Conservation (phyloP, 2,888 invertebrate genomes). For the Synergus laeviventris region DNA sequence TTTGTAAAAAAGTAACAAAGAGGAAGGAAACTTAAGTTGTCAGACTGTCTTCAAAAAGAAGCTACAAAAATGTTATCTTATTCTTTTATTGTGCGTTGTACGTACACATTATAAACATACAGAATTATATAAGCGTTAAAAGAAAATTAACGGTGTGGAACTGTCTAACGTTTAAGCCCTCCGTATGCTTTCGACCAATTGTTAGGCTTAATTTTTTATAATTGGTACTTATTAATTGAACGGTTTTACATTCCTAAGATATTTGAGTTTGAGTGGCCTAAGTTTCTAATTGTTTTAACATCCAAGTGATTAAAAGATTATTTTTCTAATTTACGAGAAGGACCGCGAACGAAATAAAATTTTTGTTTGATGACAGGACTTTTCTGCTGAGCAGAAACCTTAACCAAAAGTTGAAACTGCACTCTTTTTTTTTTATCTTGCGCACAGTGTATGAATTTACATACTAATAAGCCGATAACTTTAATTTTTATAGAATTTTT, state of each 20-base stretch:
- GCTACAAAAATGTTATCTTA: not conserved
- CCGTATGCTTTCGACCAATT: conserved; percentile 48
- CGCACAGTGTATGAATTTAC: conserved; percentile 37
- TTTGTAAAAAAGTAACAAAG: not conserved
- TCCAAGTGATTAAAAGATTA: conserved; percentile 48
- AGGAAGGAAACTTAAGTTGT: not conserved
- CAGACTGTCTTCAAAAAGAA: not conserved
- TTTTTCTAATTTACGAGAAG: conserved; percentile 46
- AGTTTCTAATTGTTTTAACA: conserved; percentile 47
- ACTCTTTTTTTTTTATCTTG: not conserved
- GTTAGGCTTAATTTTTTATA: conserved; percentile 52
- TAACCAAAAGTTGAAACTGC: not conserved
- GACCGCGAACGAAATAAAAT: conserved; percentile 42
- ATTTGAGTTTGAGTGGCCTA: conserved; percentile 56
- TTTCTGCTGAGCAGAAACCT: not conserved
- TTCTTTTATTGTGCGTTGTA: not conserved
- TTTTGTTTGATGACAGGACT: not conserved
- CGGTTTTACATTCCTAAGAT: conserved; percentile 66
- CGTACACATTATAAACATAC: not conserved
- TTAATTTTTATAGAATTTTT: conserved; percentile 61
- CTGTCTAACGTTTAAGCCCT: conserved; percentile 49
- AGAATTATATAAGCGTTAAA: not conserved
- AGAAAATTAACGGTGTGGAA: conserved; percentile 55
- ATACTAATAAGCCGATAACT: conserved; percentile 47
- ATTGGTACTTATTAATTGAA: conserved; percentile 60